Base-by-base conservation (phyloP, 2,888 invertebrate genomes). In the Caenorhabditis zanzibari region DNA sequence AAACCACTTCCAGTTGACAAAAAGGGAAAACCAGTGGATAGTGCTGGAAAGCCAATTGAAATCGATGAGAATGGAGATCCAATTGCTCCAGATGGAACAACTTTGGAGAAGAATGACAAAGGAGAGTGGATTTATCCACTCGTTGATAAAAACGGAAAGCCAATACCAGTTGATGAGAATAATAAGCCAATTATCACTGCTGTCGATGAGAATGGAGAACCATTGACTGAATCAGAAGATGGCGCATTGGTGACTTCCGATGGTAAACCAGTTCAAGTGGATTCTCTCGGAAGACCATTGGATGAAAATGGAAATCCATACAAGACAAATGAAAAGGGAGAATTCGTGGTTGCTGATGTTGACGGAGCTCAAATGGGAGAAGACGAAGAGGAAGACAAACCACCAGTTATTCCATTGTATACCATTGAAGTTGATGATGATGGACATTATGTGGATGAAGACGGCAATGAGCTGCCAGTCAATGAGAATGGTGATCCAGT, bases 71-170 rank as follows among this genome's bases (percentile, higher is more conserved):
- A 87, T 9, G 90, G 88, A 9, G 59, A 68, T 16, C 90, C 90
- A 19, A 22, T 88, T 12, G 87, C 83, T 12, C 90, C 90, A 14
- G 85, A 86, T 14, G 90, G 89, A 7, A 74, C 86, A 5, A 59
- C 73, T 19, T 69, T 91, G 38, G 73, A 82, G 44, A 86, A 88
- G 54, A 89, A 90, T 75, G 81, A 85, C 5, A 80, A 90, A 16
- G 89, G 88, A 16, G 87, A 89, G 24, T 91, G 88, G 86, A 68
- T 90, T 12, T 91, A 91, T 76, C 85, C 85, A 12, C 32, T 85
- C 7, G 84, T 91, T 28, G 89, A 90, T 77, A 86, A 85, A 49
- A 66, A 61, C 10, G 88, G 89, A 26, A 79, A 75, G n/a, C 63
- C 84, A 10, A n/a, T 88, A 16, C 82, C 85, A 16, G 68, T 82